Evolutionary conservation across 2,113 vertebrate species (phyloP).

Genomic region (Nothocercus nigrocapillus): DNA sequence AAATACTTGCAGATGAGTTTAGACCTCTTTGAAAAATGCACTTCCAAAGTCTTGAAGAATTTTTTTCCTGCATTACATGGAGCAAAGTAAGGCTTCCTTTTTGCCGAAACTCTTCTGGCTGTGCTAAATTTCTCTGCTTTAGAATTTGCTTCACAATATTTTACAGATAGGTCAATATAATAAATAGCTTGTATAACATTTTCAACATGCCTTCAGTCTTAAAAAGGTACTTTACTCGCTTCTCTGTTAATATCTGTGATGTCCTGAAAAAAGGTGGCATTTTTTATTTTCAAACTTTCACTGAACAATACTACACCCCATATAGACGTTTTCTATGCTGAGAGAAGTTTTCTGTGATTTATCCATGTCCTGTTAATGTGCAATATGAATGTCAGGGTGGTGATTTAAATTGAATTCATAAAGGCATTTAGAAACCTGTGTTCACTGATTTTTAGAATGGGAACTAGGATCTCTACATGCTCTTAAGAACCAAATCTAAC

Average conservation of each 20-base stretch:
- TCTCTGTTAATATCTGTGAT: not conserved
- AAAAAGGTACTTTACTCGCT: not conserved
- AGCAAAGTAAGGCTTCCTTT: not conserved
- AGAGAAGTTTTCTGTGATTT: not conserved
- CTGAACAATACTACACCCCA: rapidly evolving
- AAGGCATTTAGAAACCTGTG: not conserved
- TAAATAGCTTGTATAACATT: not conserved
- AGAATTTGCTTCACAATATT: not conserved
- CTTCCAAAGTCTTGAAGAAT: rapidly evolving
- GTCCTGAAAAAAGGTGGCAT: not conserved
- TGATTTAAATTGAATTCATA: not conserved
- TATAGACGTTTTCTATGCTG: not conserved
- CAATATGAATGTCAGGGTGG: not conserved
- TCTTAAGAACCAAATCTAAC: not conserved
- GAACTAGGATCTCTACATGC: not conserved
- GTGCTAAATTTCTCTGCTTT: not conserved
- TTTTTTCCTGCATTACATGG: not conserved
- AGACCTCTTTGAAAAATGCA: not conserved
- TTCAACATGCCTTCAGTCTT: not conserved
- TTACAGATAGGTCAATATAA: not conserved
- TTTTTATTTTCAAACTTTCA: rapidly evolving
- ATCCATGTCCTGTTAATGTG: not conserved
- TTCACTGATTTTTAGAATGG: not conserved
- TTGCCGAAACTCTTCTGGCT: not conserved
- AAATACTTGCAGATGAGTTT: not conserved